Conservation (phyloP, 2,888 invertebrate species). For the Masnerella sp. region DNA sequence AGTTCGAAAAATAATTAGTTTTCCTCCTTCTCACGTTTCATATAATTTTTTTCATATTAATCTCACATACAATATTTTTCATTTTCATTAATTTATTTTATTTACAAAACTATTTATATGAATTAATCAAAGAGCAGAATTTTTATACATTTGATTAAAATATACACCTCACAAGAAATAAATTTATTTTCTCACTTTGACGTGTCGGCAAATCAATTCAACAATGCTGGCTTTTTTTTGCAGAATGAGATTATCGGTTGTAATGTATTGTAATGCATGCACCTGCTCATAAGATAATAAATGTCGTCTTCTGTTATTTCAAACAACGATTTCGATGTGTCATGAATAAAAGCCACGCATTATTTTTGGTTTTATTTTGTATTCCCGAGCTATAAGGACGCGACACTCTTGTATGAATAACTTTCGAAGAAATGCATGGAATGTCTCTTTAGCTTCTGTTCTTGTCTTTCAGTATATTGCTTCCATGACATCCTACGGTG, state of each 20-base stretch:
- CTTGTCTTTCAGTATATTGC: conserved; percentile 43
- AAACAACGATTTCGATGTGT: conserved; percentile 45
- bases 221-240: too few species aligned
- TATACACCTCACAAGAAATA: neutral
- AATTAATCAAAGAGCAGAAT: too few species aligned
- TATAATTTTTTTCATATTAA: too few species aligned
- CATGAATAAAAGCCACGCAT: conserved; percentile 51
- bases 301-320: conserved; percentile 44
- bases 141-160: neutral
- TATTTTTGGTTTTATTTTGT: conserved; percentile 57
- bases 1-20: conserved; percentile 32
- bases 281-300: conserved; percentile 48
- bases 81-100: neutral
- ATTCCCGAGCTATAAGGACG: conserved; percentile 50
- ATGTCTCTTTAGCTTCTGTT: conserved; percentile 57
- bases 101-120: too few species aligned
- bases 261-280: conserved; percentile 44
- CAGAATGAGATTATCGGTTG: conserved; percentile 42
- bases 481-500: conserved; percentile 35
- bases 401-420: conserved; percentile 55
- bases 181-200: neutral
- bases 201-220: too few species aligned
- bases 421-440: conserved; percentile 57
- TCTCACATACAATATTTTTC: conserved; percentile 2
- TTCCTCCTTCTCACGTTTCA: too few species aligned